Percentiles rank a stretch among this genome's conserved stretches.
Conservation (phyloP, 2,888 invertebrate species). For the Ceraclea dissimilis region DNA sequence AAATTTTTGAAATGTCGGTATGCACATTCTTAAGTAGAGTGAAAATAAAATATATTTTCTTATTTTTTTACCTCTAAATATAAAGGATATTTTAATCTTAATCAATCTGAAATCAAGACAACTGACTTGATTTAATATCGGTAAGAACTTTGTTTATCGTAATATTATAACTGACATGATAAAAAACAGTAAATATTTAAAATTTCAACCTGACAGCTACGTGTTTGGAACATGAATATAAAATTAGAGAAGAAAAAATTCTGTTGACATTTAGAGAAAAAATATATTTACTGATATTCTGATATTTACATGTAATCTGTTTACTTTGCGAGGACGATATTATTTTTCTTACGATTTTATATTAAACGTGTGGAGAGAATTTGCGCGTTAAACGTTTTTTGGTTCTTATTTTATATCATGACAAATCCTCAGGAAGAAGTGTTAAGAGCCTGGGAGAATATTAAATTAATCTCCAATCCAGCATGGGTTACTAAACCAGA, state of each 20-base stretch:
- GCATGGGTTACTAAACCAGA: background rate
- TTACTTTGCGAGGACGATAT: background rate
- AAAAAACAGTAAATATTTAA: background rate
- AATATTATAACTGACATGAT: background rate
- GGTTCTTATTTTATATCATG: background rate
- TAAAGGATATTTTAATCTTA: too few species aligned
- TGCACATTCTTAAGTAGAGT: too few species aligned
- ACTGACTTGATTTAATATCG: too few species aligned
- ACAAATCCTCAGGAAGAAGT: background rate
- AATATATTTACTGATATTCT: background rate
- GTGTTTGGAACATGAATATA: background rate
- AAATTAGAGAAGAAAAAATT: background rate
- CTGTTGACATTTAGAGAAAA: background rate
- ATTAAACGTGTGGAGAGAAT: too few species aligned
- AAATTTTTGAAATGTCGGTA: too few species aligned
- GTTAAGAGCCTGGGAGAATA: background rate
- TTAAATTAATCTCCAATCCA: background rate
- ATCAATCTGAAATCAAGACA: too few species aligned
- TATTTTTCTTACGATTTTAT: background rate
- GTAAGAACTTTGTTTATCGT: background rate
- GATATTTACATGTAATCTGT: too few species aligned
- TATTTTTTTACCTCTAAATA: too few species aligned
- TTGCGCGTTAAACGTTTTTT: too few species aligned
- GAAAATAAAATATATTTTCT: too few species aligned
- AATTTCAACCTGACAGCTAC: background rate